phyloP scores from a whole-genome alignment of 2,113 vertebrate species.

The Pollimyrus isidori region DNA sequence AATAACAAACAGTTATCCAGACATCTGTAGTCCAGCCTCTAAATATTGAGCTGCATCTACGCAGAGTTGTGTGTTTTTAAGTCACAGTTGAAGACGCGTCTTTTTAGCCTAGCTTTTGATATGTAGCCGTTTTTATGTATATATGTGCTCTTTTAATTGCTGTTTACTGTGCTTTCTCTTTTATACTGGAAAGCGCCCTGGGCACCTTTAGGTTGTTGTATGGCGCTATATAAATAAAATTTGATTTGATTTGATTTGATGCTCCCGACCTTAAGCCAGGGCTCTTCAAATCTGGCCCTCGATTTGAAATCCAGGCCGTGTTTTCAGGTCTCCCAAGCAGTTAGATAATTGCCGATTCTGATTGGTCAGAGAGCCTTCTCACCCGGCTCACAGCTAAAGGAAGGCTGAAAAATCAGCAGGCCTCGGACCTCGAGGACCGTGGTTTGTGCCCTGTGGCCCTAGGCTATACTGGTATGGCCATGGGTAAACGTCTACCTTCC shows the following conservation, averaged over 20 bases:
- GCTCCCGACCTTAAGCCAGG: background rate
- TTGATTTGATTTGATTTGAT: too few relatives aligned
- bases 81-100: too few relatives aligned
- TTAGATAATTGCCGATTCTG: background rate
- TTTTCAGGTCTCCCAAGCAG: background rate
- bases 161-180: too few relatives aligned
- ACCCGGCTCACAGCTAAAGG: background rate
- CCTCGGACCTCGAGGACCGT: background rate
- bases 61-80: too few relatives aligned
- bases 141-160: too few relatives aligned
- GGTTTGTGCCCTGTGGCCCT: background rate
- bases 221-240: too few relatives aligned
- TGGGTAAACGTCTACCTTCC: background rate
- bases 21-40: background rate
- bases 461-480: background rate
- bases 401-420: background rate
- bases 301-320: background rate
- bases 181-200: too few relatives aligned
- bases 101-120: too few relatives aligned
- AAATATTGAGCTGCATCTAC: background rate
- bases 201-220: too few relatives aligned
- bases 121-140: too few relatives aligned
- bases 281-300: background rate
- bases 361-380: background rate
- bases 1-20: background rate